Evolutionary conservation across 2,888 invertebrate genomes (phyloP), one percentile per base, ranked within the genome.

Genomic region (Idaea straminata): DNA sequence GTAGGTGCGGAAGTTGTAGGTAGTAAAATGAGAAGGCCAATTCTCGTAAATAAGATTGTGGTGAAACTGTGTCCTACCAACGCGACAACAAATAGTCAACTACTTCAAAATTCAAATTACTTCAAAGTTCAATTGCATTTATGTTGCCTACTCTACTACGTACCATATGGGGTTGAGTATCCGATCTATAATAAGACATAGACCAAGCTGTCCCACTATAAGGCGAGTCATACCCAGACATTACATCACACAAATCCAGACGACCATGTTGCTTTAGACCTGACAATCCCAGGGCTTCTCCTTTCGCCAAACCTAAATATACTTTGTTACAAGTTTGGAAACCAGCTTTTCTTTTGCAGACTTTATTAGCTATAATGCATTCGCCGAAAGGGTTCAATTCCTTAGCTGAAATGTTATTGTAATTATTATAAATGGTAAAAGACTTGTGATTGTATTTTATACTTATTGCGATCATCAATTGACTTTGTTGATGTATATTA

Each of bases 241-340:
- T 67, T 10, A 86, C 67, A 60, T 89, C 80, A 63, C 85, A 83
- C 10, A 91, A 73, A 3, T 74, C 67, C 36, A 74, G 35, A 13
- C 89, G 79, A 0, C 88, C 91, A 63, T 88, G 86, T 0, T 74
- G 73, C 68, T 78, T 77, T n/a, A 86, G 72, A 0, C 91, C 90
- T 0, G 87, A 80, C 6, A 91, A 59, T 0, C 87, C 89, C 15
- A 89, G n/a, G 0, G 81, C 84, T 62, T 89, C 83, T 0, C 91
- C 91, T 62, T 80, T 85, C 0, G 78, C 81, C 7, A 91, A n/a
- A 0, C 90, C 88, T 0, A 91, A 71, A 69, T 79, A 80, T 1
- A 90, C 67, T 64, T 34, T 59, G 59, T 15, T 6, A 58, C 16
- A 58, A 3, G 69, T 62, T 67, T 78, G 84, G 0, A 69, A 13